Conservation (phyloP, 2,797 vertebrate species). For the Varecia variegata region DNA sequence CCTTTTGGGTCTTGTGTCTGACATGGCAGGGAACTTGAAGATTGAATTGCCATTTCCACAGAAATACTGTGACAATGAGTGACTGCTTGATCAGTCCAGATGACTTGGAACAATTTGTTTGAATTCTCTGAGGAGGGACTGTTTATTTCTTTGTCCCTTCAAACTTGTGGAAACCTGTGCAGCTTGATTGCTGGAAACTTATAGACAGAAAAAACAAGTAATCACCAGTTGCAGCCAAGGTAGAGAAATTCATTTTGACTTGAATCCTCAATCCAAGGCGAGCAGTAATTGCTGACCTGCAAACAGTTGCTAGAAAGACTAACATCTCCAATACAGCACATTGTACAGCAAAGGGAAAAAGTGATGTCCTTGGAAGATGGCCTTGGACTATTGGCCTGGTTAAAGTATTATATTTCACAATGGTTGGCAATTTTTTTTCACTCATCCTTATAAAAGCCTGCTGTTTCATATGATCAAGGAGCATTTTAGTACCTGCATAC, state of each 20-base stretch:
- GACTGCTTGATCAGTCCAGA: neutral
- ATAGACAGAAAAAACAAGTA: neutral
- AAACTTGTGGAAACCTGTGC: neutral
- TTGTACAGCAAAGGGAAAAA: neutral
- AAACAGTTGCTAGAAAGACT: neutral
- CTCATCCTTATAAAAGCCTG: neutral
- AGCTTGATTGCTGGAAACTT: neutral
- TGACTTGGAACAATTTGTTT: neutral
- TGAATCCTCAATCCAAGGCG: neutral
- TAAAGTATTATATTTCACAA: neutral
- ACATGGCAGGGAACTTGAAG: neutral
- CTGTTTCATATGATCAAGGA: neutral
- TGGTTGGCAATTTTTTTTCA: neutral
- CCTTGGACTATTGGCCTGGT: neutral
- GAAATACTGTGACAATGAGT: neutral
- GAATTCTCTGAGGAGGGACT: neutral
- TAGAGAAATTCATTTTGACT: neutral
- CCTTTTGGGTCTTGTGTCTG: neutral
- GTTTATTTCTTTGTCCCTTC: neutral
- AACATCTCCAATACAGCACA: accelerated
- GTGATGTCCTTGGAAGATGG: neutral
- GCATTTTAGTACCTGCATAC: neutral
- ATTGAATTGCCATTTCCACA: neutral
- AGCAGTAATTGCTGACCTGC: neutral
- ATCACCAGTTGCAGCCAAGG: neutral